Base-by-base conservation (phyloP, 2,113 vertebrate species). In the Poecilia latipinna region DNA sequence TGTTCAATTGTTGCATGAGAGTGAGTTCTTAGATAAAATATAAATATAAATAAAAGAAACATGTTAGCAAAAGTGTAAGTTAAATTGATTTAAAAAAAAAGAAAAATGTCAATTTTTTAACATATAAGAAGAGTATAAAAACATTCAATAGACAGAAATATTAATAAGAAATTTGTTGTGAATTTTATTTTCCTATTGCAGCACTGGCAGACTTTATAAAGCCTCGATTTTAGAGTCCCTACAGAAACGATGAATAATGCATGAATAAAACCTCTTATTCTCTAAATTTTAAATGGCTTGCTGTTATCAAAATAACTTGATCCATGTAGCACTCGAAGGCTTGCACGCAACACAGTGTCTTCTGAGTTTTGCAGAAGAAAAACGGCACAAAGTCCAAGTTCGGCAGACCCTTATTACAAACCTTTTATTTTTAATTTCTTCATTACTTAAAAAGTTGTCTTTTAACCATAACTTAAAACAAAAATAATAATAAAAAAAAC, bases 241-340 rank as follows among this genome's bases (percentile, higher is more conserved):
- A 88, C 83, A 85, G 82, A 88, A 85, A 83, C 60, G 57, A 90
- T 93, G 57, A 87, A 92, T 93, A 87, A 92, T 93, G 77, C 68
- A 94, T 86, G 33, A 61, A 5, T 72, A 82, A 89, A 93, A 90
- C 88, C 87, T 91, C 81, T 88, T 90, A 91, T 92, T 93, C 89
- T 91, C 75, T 88, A 84, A 82, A 91, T 92, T 92, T 93, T 93
- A 89, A 89, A 93, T 92, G 90, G 69, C 77, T 78, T 8, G 63
- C 82, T 82, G 79, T 86, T 89, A 68, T 90, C 82, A 91, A 93
- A 92, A 91, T 89, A 92, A 89, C 90, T 73, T 65, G 65, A 84
- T 88, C 80, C 76, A 74, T 78, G 61, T 31, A 71, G 83, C 79
- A 74, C 68, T 75, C 74, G 66, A 29, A 74, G 77, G 71, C 67